Conservation (phyloP, 53 echinoderm and acorn worm genomes). For the Paelopatides confundens region DNA sequence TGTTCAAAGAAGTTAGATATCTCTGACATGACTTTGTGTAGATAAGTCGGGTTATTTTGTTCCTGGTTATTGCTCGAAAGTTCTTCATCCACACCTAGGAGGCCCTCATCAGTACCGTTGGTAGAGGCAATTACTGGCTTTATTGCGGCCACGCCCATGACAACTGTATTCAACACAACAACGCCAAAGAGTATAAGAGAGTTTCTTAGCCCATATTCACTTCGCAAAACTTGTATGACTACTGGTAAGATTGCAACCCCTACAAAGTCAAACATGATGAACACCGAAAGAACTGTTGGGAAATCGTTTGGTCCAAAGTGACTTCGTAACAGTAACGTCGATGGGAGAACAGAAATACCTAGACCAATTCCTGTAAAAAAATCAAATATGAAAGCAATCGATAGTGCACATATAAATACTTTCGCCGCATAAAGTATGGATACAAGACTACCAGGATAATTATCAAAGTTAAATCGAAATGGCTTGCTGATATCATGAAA, state of each 20-base stretch:
- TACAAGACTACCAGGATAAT: no score
- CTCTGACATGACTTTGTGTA: neutral
- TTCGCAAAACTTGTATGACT: neutral
- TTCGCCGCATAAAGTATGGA: no score
- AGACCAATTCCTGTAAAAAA: neutral
- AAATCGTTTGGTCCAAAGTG: neutral
- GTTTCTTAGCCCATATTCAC: neutral
- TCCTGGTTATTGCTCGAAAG: no score
- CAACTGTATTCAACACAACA: neutral
- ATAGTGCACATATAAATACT: no score
- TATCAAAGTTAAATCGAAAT: no score
- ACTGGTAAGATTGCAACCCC: neutral
- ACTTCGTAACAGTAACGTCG: neutral
- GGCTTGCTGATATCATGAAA: no score
- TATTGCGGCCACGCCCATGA: neutral
- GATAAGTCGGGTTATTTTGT: no score
- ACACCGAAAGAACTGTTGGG: neutral
- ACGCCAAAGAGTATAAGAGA: constrained; percentile 2
- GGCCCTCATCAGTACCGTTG: no score
- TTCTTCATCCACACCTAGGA: no score
- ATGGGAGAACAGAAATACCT: neutral
- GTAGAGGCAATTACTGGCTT: neutral
- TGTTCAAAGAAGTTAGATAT: neutral
- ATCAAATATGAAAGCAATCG: neutral
- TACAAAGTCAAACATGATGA: neutral